phyloP scores from a whole-genome alignment of 2,888 invertebrate species.

The Sarcophaga variegata region DNA sequence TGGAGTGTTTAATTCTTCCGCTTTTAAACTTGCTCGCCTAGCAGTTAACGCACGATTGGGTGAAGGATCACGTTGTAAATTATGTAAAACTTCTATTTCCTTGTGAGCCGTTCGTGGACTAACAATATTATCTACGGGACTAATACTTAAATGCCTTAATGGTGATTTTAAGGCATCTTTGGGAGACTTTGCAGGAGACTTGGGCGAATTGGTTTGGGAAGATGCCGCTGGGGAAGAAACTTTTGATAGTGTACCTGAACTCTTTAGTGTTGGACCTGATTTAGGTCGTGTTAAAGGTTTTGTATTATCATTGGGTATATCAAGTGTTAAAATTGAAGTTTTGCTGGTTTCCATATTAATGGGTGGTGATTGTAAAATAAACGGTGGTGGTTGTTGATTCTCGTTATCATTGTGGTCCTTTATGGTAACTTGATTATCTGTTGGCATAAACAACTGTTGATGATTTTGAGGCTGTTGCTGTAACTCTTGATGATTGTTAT shows the following conservation, averaged over 20 bases:
- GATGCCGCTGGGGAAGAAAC: conserved; percentile 32
- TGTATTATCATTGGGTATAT: conserved; percentile 81
- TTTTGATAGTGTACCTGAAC: background rate
- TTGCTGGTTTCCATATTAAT: conserved; percentile 60
- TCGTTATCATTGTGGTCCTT: conserved; percentile 31
- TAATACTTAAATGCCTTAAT: conserved; percentile 77
- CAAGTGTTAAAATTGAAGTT: conserved; percentile 76
- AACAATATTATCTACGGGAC: conserved; percentile 82
- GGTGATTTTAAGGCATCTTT: conserved; percentile 76
- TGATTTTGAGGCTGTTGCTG: conserved; percentile 71
- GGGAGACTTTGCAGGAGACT: conserved; percentile 57
- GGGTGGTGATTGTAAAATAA: conserved; percentile 55
- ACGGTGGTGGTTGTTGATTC: conserved; percentile 46
- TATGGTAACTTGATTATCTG: background rate
- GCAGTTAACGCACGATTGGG: conserved; percentile 81
- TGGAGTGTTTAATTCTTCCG: conserved; percentile 43
- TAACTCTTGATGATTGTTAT: conserved; percentile 59
- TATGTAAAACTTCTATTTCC: conserved; percentile 87
- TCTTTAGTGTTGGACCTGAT: background rate
- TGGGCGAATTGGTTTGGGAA: conserved; percentile 61
- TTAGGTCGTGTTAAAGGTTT: conserved; percentile 75
- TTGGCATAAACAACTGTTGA: background rate
- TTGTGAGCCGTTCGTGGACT: conserved; percentile 83
- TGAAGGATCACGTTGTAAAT: conserved; percentile 86
- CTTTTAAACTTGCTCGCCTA: conserved; percentile 69